Conservation (phyloP, 2,113 vertebrate species). For the Hiodon alosoides region DNA sequence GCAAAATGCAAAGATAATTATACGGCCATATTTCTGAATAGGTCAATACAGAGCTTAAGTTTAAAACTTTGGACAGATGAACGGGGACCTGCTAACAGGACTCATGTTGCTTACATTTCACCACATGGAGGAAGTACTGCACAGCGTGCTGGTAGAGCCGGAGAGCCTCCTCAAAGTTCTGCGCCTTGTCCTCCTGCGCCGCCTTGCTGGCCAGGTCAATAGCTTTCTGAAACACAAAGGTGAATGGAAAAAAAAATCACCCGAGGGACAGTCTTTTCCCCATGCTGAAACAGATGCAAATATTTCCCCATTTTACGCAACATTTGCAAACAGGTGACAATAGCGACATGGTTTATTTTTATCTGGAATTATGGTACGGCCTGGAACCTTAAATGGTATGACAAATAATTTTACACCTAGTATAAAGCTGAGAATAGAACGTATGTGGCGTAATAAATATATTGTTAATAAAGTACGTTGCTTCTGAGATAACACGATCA, state of each 20-base stretch:
- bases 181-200: slow-evolving; percentile 90
- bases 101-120: slow-evolving; percentile 79
- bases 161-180: slow-evolving; percentile 91
- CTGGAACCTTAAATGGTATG: too few species aligned
- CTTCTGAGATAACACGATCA: too few species aligned
- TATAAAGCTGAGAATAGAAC: too few species aligned
- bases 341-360: too few species aligned
- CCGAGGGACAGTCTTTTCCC: too few species aligned
- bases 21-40: background rate
- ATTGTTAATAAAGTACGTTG: too few species aligned
- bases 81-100: background rate
- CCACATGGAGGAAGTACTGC: slow-evolving; percentile 92
- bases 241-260: slow-evolving; percentile 3
- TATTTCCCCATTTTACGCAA: too few species aligned
- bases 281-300: background rate
- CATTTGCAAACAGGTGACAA: too few species aligned
- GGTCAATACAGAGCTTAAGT: too few species aligned
- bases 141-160: slow-evolving; percentile 86
- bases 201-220: slow-evolving; percentile 92
- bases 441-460: too few species aligned
- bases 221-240: slow-evolving; percentile 77
- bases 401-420: too few species aligned
- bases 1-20: background rate
- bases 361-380: too few species aligned
- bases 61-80: background rate